These are phyloP conservation scores for Eulemur rubriventer DNA, from an alignment of 2,797 vertebrate species.

Conservation along the genomic window DNA sequence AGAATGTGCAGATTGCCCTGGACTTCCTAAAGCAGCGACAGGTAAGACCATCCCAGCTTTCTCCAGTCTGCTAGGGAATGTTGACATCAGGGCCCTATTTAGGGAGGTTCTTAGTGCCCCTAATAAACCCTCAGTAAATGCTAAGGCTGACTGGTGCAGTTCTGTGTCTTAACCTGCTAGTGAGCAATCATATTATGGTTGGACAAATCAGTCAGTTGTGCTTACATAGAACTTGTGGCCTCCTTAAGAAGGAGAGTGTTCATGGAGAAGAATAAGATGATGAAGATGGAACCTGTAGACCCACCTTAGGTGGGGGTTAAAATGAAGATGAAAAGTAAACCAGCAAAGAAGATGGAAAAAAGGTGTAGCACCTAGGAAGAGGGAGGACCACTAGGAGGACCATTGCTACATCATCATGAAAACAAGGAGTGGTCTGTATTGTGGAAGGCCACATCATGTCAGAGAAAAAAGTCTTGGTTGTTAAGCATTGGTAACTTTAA, in stretches of 20 bases:
- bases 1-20: conserved; percentile 99
- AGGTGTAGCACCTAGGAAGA: background rate
- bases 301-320: background rate
- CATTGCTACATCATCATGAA: background rate
- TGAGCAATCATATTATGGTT: background rate
- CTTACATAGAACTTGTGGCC: background rate
- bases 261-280: background rate
- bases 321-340: conserved; percentile 33
- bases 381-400: background rate
- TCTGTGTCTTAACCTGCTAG: conserved; percentile 5
- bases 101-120: background rate
- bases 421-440: background rate
- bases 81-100: background rate
- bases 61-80: background rate
- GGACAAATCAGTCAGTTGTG: background rate
- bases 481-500: background rate
- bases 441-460: background rate
- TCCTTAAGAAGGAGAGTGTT: background rate
- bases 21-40: conserved; percentile 98
- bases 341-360: background rate
- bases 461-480: background rate
- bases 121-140: background rate
- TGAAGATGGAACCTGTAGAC: background rate
- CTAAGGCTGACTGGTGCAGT: background rate
- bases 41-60: conserved; percentile 84